A percentile compares a stretch with the other conserved stretches of the same genome.
These are phyloP conservation scores for Gonioctena quinquepunctata DNA, from an alignment of 1,140 invertebrate species.

Conservation along the genomic window DNA sequence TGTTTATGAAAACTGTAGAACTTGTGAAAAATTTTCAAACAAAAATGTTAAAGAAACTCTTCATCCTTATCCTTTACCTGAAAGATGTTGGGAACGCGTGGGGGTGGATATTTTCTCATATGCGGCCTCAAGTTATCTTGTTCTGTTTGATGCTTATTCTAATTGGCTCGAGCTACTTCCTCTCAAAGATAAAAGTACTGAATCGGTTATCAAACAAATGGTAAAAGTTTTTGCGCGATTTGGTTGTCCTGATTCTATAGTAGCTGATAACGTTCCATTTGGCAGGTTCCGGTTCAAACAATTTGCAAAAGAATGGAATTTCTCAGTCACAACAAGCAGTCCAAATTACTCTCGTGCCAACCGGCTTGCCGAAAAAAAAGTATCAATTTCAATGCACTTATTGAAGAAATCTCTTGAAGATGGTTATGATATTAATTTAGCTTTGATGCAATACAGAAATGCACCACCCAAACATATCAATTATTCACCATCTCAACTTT, in stretches of 20 bases:
- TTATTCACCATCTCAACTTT: slow-evolving; percentile 30
- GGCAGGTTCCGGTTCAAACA: slow-evolving; percentile 25
- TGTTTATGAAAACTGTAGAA: not conserved
- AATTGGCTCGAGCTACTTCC: slow-evolving; percentile 46
- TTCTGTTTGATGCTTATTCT: slow-evolving; percentile 28
- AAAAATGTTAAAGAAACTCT: slow-evolving; percentile 47
- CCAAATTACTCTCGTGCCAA: slow-evolving; percentile 52
- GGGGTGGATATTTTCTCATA: slow-evolving; percentile 51
- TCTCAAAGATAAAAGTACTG: slow-evolving; percentile 34
- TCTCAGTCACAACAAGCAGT: slow-evolving; percentile 51
- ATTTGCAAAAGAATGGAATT: slow-evolving; percentile 52
- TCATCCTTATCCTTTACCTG: slow-evolving; percentile 40
- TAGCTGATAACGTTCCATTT: slow-evolving; percentile 46
- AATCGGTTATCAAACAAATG: not conserved
- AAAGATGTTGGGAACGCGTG: slow-evolving; percentile 44
- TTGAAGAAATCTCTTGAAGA: slow-evolving; percentile 31
- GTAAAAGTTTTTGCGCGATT: slow-evolving; percentile 34
- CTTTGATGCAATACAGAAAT: slow-evolving; percentile 25
- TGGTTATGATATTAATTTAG: slow-evolving; percentile 5
- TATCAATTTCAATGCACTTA: slow-evolving; percentile 46
- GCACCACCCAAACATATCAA: slow-evolving; percentile 34
- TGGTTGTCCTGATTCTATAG: slow-evolving; percentile 40
- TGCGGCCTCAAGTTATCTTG: slow-evolving; percentile 18
- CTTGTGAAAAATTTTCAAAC: slow-evolving; percentile 20
- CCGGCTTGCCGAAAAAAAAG: slow-evolving; percentile 47